Base-by-base conservation (phyloP, 2,113 vertebrate species). In the Andinoacara biseriatus region DNA sequence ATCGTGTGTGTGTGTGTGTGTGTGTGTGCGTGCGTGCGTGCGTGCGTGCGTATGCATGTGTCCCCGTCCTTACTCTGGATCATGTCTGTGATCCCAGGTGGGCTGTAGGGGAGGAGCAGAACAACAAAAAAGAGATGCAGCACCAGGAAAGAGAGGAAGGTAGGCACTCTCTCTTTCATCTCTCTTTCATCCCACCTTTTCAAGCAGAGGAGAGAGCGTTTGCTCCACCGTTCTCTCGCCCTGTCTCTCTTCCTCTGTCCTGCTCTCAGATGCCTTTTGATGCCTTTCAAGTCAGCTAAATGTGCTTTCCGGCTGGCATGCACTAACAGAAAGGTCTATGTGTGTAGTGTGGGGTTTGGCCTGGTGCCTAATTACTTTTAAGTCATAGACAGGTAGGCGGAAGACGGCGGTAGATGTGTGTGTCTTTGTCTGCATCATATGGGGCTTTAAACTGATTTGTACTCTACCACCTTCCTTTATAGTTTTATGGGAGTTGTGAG, bases 141-240 rank as follows among this genome's bases (percentile, higher is more conserved):
- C 15, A 52, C 63, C 80, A 90, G 85, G 87, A 90, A 92, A 85
- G 58, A 82, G 72, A 77, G 86, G 75, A 86, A 83, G 83, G 87
- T 88, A 90, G 86, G 89, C 74, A 86, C 90, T 93, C 89, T 93
- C 85, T 77, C 87, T 92, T 93, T 94, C 84, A 89, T 89, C 90
- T 92, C 49, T 89, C 89, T 93, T 91, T 93, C 84, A 93, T 92
- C 84, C 85, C 24, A 90, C 79, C 72, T 58, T 79, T 87, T 90
- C 84, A 90, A 87, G 76, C 46, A 29, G 8, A 74, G 59, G 59
- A 58, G 62, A 0, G 15, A 72, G 78, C 35, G 38, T 22, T 33
- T 3, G 38, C 46, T 63, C 35, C 40, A 54, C 61, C 63, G 74
- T 22, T 80, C 69, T 24, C 7, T 58, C 62, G 7, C 67, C 18